Evolutionary conservation across 2,888 invertebrate genomes (phyloP), one percentile per base, ranked within the genome.

Genomic region (Dynastes maya): DNA sequence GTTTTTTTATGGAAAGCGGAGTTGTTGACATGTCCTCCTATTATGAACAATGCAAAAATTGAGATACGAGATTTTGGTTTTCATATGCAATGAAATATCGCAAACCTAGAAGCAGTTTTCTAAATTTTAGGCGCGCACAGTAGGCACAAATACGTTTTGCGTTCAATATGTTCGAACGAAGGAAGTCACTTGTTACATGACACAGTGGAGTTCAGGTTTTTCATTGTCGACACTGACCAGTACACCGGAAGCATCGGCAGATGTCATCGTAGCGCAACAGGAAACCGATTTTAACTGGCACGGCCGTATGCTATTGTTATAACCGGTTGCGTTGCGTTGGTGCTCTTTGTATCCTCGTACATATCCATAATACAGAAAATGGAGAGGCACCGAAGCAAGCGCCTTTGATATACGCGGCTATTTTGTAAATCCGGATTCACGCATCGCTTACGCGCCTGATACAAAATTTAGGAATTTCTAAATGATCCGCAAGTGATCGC

Each of bases 401-500:
- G 40, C 51, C 51, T 82, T 81, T 82, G 82, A 83, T 83, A 83
- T 83, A 81, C 80, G 78, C 79, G 64, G 78, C 78, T 81, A 76
- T 79, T 80, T 83, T 80, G 80, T 78, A 82, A 83, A 81, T 82
- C 82, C 81, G 86, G 86, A 86, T 84, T 84, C 82, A 81, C 84
- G 84, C 84, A 83, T 81, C 84, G 85, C 76, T 85, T 83, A 80
- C 78, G 82, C 80, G 82, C 83, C 83, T 83, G 83, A 84, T 84
- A 84, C 80, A 76, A 82, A 82, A 82, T 84, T 83, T 82, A 81
- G 81, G 82, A 83, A 83, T 79, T 79, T 70, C 22, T 76, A 67
- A 75, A 79, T 55, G 68, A 77, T 70, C 65, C 37, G 71, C 65
- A 53, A 63, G 64, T 4, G 51, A 72, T 65, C 70, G 70, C 53